Percentiles rank a stretch among this genome's conserved stretches.
Evolutionary conservation across 2,888 invertebrate genomes (phyloP).

Genomic region (Mycalesis mineus): DNA sequence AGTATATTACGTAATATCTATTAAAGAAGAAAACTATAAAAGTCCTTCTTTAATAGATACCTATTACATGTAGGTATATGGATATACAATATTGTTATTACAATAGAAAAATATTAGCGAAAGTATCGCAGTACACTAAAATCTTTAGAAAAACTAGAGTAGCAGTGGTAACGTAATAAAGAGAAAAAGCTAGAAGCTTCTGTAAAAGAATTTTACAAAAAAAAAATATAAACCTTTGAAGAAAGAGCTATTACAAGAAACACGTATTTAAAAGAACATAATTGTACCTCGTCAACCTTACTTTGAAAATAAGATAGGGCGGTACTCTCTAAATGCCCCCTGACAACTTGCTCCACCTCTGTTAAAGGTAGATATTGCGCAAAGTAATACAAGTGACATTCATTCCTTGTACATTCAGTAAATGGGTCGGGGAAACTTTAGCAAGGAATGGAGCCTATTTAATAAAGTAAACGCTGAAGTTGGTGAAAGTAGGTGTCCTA

Average conservation of each 20-base stretch:
- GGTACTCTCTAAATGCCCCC: conserved; percentile 11
- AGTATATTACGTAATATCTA: no score
- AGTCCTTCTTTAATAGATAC: no score
- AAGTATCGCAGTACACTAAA: no score
- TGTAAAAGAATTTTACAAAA: neutral
- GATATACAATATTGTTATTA: no score
- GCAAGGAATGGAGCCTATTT: conserved; percentile 45
- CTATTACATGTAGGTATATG: no score
- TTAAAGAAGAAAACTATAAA: no score
- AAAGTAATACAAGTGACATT: conserved; percentile 34
- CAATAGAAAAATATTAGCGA: no score
- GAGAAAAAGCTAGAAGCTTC: no score
- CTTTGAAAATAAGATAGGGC: conserved; percentile 14
- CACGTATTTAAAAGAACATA: neutral
- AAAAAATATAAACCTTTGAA: neutral
- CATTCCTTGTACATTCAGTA: conserved; percentile 35
- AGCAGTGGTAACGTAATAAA: no score
- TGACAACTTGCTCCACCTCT: conserved; percentile 21
- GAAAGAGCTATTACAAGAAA: neutral
- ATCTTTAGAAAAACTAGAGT: no score
- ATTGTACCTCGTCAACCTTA: conserved; percentile 9
- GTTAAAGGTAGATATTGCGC: conserved; percentile 21
- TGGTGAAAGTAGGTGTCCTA: conserved; percentile 40
- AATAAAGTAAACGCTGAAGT: conserved; percentile 44
- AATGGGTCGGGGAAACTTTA: conserved; percentile 44